These are phyloP conservation scores for Nycticryphes semicollaris DNA, from an alignment of 2,113 vertebrate genomes.

Conservation along the genomic window DNA sequence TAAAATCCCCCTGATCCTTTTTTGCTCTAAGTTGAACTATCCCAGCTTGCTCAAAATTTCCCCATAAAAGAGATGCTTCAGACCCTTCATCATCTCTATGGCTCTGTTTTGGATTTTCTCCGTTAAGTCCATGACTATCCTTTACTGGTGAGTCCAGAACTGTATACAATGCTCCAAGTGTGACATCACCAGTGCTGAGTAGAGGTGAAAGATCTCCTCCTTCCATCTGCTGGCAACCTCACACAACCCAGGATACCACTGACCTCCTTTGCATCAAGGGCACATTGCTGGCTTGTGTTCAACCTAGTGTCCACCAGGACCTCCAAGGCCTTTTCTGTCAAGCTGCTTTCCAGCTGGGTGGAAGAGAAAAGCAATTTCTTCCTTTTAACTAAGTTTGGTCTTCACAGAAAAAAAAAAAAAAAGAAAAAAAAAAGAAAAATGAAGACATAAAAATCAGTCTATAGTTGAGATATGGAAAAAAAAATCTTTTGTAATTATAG, in stretches of 20 bases:
- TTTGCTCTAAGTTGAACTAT: background rate
- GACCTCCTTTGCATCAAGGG: fast-evolving
- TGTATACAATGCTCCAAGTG: background rate
- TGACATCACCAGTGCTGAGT: background rate
- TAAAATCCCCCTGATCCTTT: background rate
- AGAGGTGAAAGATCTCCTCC: background rate
- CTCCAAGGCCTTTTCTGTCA: fast-evolving
- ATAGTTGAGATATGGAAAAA: background rate
- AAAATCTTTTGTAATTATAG: background rate
- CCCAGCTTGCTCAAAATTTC: background rate
- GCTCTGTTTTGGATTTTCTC: background rate
- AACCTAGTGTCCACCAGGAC: background rate
- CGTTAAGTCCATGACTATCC: background rate
- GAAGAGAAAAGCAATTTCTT: background rate
- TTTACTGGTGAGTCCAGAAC: background rate
- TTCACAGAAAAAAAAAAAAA: background rate
- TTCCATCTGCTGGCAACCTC: background rate
- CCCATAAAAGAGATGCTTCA: background rate
- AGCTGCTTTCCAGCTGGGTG: background rate
- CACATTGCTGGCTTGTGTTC: too few species aligned
- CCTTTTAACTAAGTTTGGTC: background rate
- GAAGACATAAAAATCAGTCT: background rate
- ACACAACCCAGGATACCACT: background rate
- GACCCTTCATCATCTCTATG: background rate
- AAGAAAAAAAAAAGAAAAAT: background rate